These are phyloP conservation scores for Nomada flava DNA, from an alignment of 2,888 invertebrate species.

Conservation along the genomic window DNA sequence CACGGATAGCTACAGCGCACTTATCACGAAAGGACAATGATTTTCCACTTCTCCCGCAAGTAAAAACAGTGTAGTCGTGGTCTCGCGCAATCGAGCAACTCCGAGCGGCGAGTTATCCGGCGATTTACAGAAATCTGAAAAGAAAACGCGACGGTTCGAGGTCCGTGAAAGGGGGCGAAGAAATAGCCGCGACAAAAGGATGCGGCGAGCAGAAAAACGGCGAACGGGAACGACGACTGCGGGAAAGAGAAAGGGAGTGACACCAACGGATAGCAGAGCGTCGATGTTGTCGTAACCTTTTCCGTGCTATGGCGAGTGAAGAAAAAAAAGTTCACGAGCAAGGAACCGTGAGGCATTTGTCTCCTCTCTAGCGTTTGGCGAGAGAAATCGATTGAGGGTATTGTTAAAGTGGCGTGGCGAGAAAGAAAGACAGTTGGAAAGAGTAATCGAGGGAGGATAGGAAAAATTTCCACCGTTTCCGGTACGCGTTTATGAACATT, in stretches of 20 bases:
- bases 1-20: background rate
- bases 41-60: background rate
- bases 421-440: background rate
- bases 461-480: slow-evolving; percentile 32
- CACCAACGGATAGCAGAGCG: slow-evolving; percentile 32
- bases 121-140: slow-evolving; percentile 45
- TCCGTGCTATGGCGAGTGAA: slow-evolving; percentile 42
- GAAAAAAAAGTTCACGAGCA: slow-evolving; percentile 64
- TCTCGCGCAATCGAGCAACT: slow-evolving; percentile 14
- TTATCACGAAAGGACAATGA: background rate
- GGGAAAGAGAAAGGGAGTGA: background rate
- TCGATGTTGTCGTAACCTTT: slow-evolving; percentile 65
- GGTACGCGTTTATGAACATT: slow-evolving; percentile 41
- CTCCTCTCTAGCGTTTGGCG: slow-evolving; percentile 61
- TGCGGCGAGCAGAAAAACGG: slow-evolving; percentile 35
- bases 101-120: slow-evolving; percentile 33
- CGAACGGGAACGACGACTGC: background rate
- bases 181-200: slow-evolving; percentile 44
- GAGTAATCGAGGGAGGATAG: background rate
- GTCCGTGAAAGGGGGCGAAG: background rate
- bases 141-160: slow-evolving; percentile 17
- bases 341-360: slow-evolving; percentile 62
- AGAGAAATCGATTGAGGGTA: slow-evolving; percentile 66
- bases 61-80: background rate
- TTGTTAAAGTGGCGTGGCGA: slow-evolving; percentile 54